phyloP scores from a whole-genome alignment of 1,140 invertebrate genomes.

The Drosophila jambulina region DNA sequence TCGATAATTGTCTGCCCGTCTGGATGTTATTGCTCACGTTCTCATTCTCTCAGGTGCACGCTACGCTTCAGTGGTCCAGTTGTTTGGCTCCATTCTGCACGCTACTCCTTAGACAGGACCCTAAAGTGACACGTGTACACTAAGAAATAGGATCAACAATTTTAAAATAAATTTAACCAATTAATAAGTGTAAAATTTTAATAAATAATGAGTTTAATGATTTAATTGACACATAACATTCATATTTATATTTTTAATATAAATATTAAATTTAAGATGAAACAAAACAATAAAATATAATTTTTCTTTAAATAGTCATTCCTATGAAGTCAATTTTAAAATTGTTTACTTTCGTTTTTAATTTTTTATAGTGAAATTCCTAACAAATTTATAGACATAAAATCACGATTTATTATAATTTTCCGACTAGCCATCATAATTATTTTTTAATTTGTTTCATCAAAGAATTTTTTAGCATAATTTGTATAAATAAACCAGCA shows the following conservation, averaged over 20 bases:
- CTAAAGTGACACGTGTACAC: background rate
- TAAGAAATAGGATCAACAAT: background rate
- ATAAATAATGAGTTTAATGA: too few species aligned
- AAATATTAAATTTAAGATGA: background rate
- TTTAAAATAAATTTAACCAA: background rate
- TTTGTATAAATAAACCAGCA: conserved; percentile 12
- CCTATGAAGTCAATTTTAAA: background rate
- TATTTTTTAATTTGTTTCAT: background rate
- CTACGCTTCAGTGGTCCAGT: conserved; percentile 40
- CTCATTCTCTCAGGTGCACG: conserved; percentile 50
- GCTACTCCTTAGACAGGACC: conserved; percentile 14
- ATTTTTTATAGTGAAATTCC: background rate
- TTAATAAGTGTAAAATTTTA: too few species aligned
- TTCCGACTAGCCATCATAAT: too few species aligned
- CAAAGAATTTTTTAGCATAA: background rate
- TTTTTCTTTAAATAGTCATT: background rate
- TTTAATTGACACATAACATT: too few species aligned
- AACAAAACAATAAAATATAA: background rate
- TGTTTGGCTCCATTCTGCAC: conserved; percentile 6
- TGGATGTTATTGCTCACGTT: conserved; percentile 66
- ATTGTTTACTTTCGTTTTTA: background rate
- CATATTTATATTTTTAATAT: background rate
- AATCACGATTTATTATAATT: background rate
- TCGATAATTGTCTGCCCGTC: conserved; percentile 55
- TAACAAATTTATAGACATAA: too few species aligned